These are phyloP conservation scores for Zeugodacus cucurbitae DNA, from an alignment of 1,140 invertebrate species.

Conservation along the genomic window DNA sequence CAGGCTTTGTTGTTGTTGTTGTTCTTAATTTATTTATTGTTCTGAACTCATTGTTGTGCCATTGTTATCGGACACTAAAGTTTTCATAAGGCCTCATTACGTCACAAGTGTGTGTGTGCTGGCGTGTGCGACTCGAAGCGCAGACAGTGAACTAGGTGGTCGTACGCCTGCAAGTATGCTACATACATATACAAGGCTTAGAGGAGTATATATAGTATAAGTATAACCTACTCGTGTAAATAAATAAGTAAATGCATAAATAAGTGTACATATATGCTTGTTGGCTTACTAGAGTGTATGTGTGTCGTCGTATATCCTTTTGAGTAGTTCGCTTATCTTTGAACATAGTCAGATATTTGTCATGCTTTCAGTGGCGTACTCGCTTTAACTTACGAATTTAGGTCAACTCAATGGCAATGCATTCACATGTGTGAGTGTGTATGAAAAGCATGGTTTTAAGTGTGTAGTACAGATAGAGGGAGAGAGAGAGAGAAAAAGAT, in stretches of 20 bases:
- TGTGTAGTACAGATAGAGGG: neutral
- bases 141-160: neutral
- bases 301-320: neutral
- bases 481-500: neutral
- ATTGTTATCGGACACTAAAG: constrained; percentile 23
- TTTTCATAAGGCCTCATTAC: constrained; percentile 12
- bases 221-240: neutral
- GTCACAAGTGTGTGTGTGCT: neutral
- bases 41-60: neutral
- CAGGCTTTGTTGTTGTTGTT: neutral
- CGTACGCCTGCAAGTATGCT: neutral
- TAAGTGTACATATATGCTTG: neutral
- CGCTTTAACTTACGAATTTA: neutral
- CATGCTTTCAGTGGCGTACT: neutral
- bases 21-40: constrained; percentile 27
- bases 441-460: neutral
- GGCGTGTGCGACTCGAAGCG: neutral
- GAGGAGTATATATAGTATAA: no score
- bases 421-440: neutral
- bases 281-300: neutral
- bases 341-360: neutral
- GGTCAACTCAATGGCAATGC: neutral
- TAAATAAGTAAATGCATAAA: constrained; percentile 7
- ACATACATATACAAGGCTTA: neutral
- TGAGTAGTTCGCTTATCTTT: neutral